Base-by-base conservation (phyloP, 2,797 vertebrate genomes). In the Amniataba percoides region DNA sequence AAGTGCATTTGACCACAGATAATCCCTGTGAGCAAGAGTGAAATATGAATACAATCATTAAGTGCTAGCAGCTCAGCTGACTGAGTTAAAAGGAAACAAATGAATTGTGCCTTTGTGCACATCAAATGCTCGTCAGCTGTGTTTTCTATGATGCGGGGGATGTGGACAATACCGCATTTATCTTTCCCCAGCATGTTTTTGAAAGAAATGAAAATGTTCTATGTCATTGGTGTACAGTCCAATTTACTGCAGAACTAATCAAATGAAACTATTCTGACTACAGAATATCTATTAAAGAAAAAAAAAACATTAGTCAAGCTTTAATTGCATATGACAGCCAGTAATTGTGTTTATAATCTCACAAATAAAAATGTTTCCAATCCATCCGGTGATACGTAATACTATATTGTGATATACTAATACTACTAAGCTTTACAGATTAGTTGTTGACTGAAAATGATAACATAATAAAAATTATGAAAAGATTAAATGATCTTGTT, bases 1-100 rank as follows among this genome's bases (percentile, higher is more conserved):
- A 85, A 83, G 62, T 65, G 72, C 78, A 75, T 67, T 42, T 51
- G 25, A 79, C 40, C 70, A 25, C 80, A 61, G 39, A 43, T 81
- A 88, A 89, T 89, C 82, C 74, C 81, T 16, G 13, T 0, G 6
- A 74, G 66, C 74, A 74, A 58, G 46, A 73, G 49, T 42, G 45
- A 83, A 79, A 78, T 58, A 73, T 77, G 58, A 88, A 85, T 74
- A 53, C 42, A 74, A 39, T n/a, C 67, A 77, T 81, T 81, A 77
- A 83, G 64, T 59, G 71, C 66, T 16, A 42, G n/a, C 40, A 25
- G 39, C 64, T 71, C 79, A 77, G 65, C 76, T 80, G 84, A 84
- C 55, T 27, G 81, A 19, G 45, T 49, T 72, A 36, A 77, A 74
- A 72, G 64, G 51, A 77, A 82, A 70, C 5, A 27, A 53, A n/a